Conservation (phyloP, 2,888 invertebrate genomes). For the Lasioglossum villosulum region DNA sequence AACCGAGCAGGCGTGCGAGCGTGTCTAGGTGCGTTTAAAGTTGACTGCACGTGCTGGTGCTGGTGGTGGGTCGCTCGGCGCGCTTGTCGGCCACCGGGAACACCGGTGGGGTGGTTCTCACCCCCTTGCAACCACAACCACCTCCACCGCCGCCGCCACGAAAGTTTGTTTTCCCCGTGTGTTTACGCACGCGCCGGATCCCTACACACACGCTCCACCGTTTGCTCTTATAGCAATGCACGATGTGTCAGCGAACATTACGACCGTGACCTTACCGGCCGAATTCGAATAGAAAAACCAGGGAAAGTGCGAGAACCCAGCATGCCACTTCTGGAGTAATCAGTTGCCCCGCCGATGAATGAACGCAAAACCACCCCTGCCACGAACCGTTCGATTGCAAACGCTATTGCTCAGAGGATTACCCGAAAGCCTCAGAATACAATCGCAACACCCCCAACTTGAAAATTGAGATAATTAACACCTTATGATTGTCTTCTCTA, state of each 20-base stretch:
- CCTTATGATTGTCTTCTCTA: neutral
- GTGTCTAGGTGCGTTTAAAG: constrained; percentile 45
- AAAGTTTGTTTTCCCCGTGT: constrained; percentile 65
- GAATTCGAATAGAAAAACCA: constrained; percentile 41
- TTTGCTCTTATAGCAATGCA: constrained; percentile 33
- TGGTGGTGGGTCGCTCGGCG: constrained; percentile 42
- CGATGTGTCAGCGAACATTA: constrained; percentile 46
- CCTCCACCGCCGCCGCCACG: constrained; percentile 29
- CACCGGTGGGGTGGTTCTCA: constrained; percentile 51
- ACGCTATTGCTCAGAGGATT: neutral
- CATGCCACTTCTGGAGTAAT: neutral
- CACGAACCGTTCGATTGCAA: neutral
- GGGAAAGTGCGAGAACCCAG: neutral
- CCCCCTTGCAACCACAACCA: constrained; percentile 34
- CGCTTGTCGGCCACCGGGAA: constrained; percentile 38
- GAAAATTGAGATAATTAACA: neutral
- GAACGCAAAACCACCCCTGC: neutral
- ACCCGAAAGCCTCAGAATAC: neutral
- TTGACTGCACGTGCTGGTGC: constrained; percentile 50
- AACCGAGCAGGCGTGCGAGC: constrained; percentile 1
- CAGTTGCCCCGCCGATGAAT: neutral
- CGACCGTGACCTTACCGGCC: constrained; percentile 71
- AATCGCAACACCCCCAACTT: neutral
- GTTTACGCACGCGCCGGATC: constrained; percentile 70
- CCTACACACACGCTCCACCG: constrained; percentile 42